Conservation (phyloP, 2,888 invertebrate species). For the Cylloceria caligata region DNA sequence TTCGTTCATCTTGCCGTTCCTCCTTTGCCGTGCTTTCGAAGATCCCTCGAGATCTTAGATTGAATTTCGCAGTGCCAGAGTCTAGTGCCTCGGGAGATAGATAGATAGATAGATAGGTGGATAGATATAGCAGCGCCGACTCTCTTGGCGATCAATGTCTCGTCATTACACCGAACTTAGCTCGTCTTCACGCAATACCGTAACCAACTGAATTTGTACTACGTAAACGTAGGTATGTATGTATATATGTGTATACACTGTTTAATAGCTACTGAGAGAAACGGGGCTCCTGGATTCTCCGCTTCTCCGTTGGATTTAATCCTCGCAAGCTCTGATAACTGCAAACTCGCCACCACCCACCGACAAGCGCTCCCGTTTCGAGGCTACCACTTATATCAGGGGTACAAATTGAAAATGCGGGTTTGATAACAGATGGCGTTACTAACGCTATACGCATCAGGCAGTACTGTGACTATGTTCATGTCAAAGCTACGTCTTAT, state of each 20-base stretch:
- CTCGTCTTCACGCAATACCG: conserved; percentile 15
- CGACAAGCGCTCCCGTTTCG: background rate
- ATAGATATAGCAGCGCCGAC: conserved; percentile 14
- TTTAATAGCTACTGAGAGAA: conserved; percentile 2
- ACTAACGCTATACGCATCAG: too few relatives aligned
- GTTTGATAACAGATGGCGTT: too few relatives aligned
- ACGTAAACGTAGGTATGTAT: background rate
- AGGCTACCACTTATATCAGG: background rate
- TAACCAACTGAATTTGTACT: conserved; percentile 11
- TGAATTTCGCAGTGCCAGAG: conserved; percentile 25
- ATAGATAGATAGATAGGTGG: conserved; percentile 9
- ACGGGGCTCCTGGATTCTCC: background rate
- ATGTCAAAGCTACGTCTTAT: too few relatives aligned
- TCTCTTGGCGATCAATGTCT: conserved; percentile 23
- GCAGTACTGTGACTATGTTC: too few relatives aligned
- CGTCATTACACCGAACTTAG: conserved; percentile 23
- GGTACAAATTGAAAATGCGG: too few relatives aligned
- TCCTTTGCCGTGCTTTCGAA: conserved; percentile 11
- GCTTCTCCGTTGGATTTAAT: conserved; percentile 26
- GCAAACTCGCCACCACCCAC: background rate
- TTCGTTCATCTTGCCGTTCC: conserved; percentile 24
- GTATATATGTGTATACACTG: background rate
- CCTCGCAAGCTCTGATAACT: conserved; percentile 25
- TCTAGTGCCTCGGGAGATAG: conserved; percentile 11
- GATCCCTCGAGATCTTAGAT: conserved; percentile 26